Evolutionary conservation across 2,113 vertebrate genomes (phyloP).

Genomic region (Felis catus): DNA sequence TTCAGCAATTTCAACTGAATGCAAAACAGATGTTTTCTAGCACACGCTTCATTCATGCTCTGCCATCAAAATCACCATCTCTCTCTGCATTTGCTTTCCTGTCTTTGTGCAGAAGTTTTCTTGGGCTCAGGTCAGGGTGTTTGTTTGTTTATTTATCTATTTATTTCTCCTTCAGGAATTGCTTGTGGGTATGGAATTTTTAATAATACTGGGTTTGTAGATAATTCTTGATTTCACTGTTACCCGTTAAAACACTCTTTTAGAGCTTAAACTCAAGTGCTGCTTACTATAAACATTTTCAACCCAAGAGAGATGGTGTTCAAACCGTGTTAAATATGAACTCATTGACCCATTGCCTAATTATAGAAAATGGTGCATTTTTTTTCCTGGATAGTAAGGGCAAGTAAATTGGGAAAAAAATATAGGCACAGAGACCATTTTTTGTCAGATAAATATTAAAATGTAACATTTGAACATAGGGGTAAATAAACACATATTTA

Average conservation of each 20-base stretch:
- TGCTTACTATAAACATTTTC: neutral
- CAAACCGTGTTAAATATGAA: neutral
- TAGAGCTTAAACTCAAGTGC: neutral
- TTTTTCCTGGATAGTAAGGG: neutral
- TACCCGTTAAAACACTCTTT: neutral
- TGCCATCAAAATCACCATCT: neutral
- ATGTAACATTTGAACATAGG: neutral
- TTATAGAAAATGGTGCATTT: neutral
- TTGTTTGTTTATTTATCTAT: neutral
- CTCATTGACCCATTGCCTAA: neutral
- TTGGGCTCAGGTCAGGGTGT: neutral
- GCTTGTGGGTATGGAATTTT: neutral
- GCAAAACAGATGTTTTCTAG: neutral
- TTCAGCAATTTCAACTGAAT: neutral
- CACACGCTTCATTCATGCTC: neutral
- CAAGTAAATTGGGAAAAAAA: neutral
- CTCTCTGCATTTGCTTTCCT: neutral
- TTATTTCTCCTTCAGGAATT: neutral
- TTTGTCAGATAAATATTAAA: neutral
- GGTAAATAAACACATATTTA: neutral
- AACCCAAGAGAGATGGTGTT: fast-evolving
- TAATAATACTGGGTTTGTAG: neutral
- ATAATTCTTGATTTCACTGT: neutral
- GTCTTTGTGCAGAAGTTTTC: neutral
- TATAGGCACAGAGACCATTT: neutral